A percentile compares a stretch with the other conserved stretches of the same genome.
Evolutionary conservation across 2,797 vertebrate genomes (phyloP).

Genomic region (Sphaeramia orbicularis): DNA sequence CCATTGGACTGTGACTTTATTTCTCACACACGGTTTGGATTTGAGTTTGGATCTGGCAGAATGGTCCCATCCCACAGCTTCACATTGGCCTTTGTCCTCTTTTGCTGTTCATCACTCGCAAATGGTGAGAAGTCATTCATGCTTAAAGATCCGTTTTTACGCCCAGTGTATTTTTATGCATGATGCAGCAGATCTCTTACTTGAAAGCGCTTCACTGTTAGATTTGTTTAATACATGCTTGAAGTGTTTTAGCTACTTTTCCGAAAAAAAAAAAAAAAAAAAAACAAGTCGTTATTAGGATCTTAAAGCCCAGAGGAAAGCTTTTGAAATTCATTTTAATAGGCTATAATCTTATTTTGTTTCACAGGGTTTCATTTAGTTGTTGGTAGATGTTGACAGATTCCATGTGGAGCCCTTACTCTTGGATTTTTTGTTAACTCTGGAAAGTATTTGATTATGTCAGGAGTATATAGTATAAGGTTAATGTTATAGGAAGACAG

Average conservation of each 20-base stretch:
- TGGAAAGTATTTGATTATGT: not conserved
- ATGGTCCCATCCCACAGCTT: constrained; percentile 70
- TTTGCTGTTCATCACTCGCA: constrained; percentile 60
- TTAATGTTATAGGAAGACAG: not conserved
- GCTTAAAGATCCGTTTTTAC: not conserved
- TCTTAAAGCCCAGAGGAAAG: too few relatives aligned
- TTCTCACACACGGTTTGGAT: constrained; percentile 40
- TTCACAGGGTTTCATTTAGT: not conserved
- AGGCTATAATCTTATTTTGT: not conserved
- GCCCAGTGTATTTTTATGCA: not conserved
- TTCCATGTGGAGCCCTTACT: not conserved
- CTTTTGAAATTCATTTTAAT: not conserved
- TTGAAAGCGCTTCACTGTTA: not conserved
- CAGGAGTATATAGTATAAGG: not conserved
- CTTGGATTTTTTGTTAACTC: not conserved
- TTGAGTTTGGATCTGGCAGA: constrained; percentile 51
- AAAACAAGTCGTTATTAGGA: not conserved
- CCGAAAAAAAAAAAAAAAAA: too few relatives aligned
- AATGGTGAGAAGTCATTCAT: constrained; percentile 75
- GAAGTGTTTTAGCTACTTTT: not conserved
- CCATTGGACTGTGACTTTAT: constrained; percentile 15
- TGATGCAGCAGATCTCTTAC: not conserved
- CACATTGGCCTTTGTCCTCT: constrained; percentile 60
- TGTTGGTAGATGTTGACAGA: not conserved
- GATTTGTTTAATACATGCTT: constrained; percentile 19